These are phyloP conservation scores for Scaptomyza cyrtandrae DNA, from an alignment of 2,888 invertebrate species.

Conservation along the genomic window DNA sequence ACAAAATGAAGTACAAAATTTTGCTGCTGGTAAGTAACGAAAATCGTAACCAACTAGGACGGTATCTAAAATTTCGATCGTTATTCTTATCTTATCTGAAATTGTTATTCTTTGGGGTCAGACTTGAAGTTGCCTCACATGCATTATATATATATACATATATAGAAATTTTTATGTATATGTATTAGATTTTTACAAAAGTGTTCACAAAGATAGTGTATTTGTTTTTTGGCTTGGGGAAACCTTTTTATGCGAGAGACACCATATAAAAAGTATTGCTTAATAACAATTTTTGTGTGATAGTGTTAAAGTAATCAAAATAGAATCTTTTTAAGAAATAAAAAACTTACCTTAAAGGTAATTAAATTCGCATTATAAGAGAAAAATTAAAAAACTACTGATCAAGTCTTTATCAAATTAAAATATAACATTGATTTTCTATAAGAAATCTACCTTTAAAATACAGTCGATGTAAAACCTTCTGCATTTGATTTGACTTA, in stretches of 20 bases:
- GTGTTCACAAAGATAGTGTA: neutral
- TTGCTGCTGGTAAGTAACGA: slow-evolving; percentile 72
- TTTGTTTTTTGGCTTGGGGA: slow-evolving; percentile 20
- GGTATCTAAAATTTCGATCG: slow-evolving; percentile 42
- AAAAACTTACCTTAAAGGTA: too few species aligned
- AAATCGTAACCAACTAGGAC: slow-evolving; percentile 14
- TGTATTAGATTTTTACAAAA: too few species aligned
- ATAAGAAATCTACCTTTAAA: too few species aligned
- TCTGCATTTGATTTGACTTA: too few species aligned
- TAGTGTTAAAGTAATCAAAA: neutral
- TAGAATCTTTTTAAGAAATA: too few species aligned
- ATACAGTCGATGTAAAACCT: too few species aligned
- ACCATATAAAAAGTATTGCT: neutral
- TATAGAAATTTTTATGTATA: neutral
- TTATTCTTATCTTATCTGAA: slow-evolving; percentile 66
- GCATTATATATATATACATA: neutral
- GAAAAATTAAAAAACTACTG: too few species aligned
- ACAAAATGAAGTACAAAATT: slow-evolving; percentile 66
- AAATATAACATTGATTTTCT: too few species aligned
- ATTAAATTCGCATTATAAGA: too few species aligned
- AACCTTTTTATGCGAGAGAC: slow-evolving; percentile 57
- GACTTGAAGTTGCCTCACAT: slow-evolving; percentile 24
- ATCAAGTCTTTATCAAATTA: too few species aligned
- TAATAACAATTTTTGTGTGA: neutral
- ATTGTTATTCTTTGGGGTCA: slow-evolving; percentile 44